These are phyloP conservation scores for Tetranychus cinnabarinus DNA, from an alignment of 1,140 invertebrate genomes.

Conservation along the genomic window DNA sequence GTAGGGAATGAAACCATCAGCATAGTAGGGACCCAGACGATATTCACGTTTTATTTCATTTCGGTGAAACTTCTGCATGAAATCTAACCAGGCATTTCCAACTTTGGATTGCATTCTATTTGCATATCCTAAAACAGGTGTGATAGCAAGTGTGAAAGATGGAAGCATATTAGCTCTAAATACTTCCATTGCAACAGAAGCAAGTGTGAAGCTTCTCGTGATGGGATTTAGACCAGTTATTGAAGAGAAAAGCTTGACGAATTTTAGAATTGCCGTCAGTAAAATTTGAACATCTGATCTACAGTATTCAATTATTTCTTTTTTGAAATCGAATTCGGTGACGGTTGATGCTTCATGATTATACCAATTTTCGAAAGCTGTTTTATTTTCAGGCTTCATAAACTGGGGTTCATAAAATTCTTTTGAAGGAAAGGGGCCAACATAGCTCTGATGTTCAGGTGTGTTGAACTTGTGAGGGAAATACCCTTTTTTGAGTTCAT, in stretches of 20 bases:
- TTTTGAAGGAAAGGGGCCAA: background rate
- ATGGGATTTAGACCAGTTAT: background rate
- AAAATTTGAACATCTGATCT: background rate
- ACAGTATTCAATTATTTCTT: background rate
- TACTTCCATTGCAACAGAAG: background rate
- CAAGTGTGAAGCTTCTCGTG: background rate
- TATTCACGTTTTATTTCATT: background rate
- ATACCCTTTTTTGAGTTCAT: background rate
- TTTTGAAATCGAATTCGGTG: background rate
- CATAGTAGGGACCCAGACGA: background rate
- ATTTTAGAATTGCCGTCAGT: background rate
- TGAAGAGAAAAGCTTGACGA: background rate
- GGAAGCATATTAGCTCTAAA: background rate
- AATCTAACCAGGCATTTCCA: background rate
- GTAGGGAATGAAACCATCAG: background rate
- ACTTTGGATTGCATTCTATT: background rate
- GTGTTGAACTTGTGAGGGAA: background rate
- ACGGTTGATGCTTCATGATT: too few species aligned
- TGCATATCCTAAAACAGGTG: background rate
- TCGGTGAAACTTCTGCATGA: background rate
- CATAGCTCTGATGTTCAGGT: background rate
- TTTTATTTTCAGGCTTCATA: background rate
- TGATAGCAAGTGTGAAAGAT: background rate
- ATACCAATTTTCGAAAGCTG: background rate
- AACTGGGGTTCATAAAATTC: background rate